phyloP scores from a whole-genome alignment of 2,113 vertebrate species.

The Oreochromis tanganicae region DNA sequence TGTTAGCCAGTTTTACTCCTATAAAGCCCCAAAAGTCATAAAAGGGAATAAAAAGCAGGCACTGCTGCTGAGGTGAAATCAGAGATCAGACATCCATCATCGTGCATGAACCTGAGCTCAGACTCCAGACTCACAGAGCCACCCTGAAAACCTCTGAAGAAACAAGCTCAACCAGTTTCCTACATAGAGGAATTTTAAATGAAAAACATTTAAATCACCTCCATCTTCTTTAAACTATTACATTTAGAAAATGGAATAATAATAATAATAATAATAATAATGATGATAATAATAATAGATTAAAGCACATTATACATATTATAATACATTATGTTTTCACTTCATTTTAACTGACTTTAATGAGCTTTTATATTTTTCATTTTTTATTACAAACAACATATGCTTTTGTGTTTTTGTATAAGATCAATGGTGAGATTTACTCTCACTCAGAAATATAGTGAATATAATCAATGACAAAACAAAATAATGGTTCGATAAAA shows the following conservation, averaged over 20 bases:
- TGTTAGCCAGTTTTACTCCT: neutral
- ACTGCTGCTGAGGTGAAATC: neutral
- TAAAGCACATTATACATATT: neutral
- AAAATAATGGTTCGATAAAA: too few relatives aligned
- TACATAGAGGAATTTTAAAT: neutral
- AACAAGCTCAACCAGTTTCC: neutral
- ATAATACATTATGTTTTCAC: neutral
- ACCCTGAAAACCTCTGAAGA: neutral
- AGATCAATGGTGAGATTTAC: neutral
- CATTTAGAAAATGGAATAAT: neutral
- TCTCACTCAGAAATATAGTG: neutral
- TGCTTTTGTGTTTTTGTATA: neutral
- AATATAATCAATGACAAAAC: neutral
- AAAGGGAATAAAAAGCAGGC: neutral
- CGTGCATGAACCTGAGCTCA: neutral
- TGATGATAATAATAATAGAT: neutral
- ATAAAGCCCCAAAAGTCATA: neutral
- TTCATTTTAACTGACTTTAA: neutral
- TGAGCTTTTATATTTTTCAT: neutral
- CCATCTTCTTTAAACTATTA: neutral
- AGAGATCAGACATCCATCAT: neutral
- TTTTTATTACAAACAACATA: neutral
- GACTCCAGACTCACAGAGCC: neutral
- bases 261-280: neutral
- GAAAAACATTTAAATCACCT: neutral